phyloP scores from a whole-genome alignment of 2,888 invertebrate species.

The Colletes collaris region DNA sequence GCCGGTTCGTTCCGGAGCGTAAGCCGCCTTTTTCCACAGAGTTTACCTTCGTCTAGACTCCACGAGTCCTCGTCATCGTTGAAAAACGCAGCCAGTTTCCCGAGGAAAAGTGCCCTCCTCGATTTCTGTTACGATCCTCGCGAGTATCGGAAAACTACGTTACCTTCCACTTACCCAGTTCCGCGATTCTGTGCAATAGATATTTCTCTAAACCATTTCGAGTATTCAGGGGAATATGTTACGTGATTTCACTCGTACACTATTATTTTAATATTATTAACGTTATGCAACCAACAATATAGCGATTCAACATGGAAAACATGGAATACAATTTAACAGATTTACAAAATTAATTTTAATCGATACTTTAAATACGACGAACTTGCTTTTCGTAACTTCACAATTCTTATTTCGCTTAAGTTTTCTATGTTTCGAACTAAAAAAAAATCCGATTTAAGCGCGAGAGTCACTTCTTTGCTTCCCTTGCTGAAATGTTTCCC shows the following conservation, averaged over 20 bases:
- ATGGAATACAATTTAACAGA: no score
- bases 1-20: conserved; percentile 61
- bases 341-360: no score
- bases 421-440: no score
- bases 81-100: conserved; percentile 27
- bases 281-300: no score
- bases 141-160: not conserved
- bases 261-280: no score
- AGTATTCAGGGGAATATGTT: not conserved
- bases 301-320: no score
- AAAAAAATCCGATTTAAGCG: no score
- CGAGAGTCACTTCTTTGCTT: not conserved
- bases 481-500: conserved; percentile 3
- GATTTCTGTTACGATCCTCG: not conserved
- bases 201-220: no score
- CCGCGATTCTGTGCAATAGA: not conserved
- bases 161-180: not conserved
- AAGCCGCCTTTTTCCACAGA: conserved; percentile 28
- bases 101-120: not conserved
- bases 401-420: no score
- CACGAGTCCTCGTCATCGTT: conserved; percentile 9
- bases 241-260: no score
- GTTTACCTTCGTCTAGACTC: conserved; percentile 13
- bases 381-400: no score
- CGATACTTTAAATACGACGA: no score